Evolutionary conservation across 2,797 vertebrate genomes (phyloP).

Genomic region (Leucoraja ocellata): DNA sequence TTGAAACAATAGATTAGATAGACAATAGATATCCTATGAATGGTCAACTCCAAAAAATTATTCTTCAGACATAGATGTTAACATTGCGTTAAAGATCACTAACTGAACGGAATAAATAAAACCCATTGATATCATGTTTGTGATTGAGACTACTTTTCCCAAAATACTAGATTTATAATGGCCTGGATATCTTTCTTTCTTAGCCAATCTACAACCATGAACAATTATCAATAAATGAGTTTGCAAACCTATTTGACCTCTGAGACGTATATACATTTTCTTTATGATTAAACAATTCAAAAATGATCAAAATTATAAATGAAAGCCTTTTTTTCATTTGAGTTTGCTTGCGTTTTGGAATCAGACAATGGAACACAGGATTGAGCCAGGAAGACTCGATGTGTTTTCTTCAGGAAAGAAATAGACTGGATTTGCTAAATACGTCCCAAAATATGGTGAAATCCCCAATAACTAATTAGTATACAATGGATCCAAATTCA

Average conservation of each 20-base stretch:
- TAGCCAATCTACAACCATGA: not conserved
- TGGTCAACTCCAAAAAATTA: not conserved
- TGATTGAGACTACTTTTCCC: not conserved
- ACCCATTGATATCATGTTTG: not conserved
- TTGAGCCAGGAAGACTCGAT: not conserved
- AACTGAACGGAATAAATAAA: not conserved
- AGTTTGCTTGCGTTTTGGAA: not conserved
- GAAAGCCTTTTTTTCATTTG: not conserved
- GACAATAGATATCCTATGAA: not conserved
- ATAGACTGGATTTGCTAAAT: not conserved
- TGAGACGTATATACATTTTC: not conserved
- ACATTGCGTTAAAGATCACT: not conserved
- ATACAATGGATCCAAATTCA: not conserved
- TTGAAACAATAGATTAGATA: not conserved
- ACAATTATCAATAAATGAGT: not conserved
- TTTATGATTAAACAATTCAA: not conserved
- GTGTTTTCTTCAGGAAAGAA: not conserved
- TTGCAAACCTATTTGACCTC: slow-evolving; percentile 10
- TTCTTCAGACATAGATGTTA: not conserved
- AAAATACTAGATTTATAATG: not conserved
- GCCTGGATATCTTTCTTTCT: not conserved
- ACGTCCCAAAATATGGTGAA: not conserved
- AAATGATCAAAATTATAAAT: not conserved
- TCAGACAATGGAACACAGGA: not conserved
- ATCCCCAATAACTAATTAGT: not conserved